phyloP scores from a whole-genome alignment of 2,113 vertebrate species.

The Maccullochella peelii region DNA sequence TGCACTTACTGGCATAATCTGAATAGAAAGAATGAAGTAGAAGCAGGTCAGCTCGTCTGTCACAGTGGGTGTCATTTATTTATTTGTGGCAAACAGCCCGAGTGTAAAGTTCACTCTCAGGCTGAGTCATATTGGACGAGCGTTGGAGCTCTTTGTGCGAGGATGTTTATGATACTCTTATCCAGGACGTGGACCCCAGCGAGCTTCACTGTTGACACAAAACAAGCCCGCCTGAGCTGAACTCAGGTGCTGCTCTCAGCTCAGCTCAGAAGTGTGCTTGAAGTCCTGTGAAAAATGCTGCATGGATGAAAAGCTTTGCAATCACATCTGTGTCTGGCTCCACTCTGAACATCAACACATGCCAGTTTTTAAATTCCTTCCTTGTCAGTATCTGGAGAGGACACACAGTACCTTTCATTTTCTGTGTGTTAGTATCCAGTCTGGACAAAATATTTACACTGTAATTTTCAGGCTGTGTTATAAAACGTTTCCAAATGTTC shows the following conservation, averaged over 20 bases:
- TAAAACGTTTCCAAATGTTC: background rate
- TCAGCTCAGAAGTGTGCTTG: slow-evolving; percentile 39
- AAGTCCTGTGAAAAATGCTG: slow-evolving; percentile 37
- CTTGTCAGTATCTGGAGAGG: slow-evolving; percentile 49
- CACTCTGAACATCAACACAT: slow-evolving; percentile 9
- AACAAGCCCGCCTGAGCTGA: slow-evolving; percentile 26
- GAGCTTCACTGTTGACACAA: slow-evolving; percentile 36
- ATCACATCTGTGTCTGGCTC: slow-evolving; percentile 17
- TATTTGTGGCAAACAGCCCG: background rate
- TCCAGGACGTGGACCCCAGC: slow-evolving; percentile 17
- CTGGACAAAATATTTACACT: background rate
- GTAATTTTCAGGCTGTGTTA: background rate
- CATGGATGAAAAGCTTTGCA: slow-evolving; percentile 22
- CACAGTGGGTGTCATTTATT: background rate
- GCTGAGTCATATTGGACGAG: slow-evolving; percentile 29
- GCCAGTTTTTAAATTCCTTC: slow-evolving; percentile 41
- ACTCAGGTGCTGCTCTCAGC: slow-evolving; percentile 41
- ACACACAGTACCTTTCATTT: slow-evolving; percentile 11
- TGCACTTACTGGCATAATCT: too few species aligned
- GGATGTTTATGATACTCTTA: slow-evolving; percentile 50
- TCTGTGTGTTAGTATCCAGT: background rate
- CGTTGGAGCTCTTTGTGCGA: slow-evolving; percentile 44
- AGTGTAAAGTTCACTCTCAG: slow-evolving; percentile 46
- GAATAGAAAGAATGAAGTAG: background rate
- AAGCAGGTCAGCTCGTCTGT: background rate